Evolutionary conservation across 2,113 vertebrate genomes (phyloP).

Genomic region (Aphyosemion australe): DNA sequence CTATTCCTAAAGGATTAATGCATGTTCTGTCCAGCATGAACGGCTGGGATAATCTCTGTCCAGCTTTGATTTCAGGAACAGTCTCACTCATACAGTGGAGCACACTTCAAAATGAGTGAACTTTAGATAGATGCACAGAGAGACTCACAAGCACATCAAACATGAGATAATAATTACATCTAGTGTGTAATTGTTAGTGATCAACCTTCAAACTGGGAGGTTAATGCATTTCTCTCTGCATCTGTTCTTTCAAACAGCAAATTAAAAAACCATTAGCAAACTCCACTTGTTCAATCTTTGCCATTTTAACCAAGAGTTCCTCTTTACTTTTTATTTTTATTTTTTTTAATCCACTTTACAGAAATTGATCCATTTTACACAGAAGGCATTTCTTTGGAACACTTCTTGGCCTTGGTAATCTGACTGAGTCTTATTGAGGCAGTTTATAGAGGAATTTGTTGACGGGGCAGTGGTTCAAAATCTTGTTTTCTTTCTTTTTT

Average conservation of each 20-base stretch:
- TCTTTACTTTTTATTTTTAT: background rate
- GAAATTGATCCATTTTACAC: background rate
- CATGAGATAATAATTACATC: constrained; percentile 12
- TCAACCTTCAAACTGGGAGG: constrained; percentile 35
- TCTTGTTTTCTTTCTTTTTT: background rate
- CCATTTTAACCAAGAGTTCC: background rate
- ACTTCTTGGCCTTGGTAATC: background rate
- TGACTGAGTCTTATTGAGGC: background rate
- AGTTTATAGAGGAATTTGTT: constrained; percentile 2
- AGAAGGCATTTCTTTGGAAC: background rate
- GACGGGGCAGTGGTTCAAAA: background rate
- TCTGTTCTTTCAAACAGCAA: constrained; percentile 2
- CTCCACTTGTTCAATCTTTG: background rate
- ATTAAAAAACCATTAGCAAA: constrained; percentile 19
- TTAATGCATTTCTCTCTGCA: constrained; percentile 29
- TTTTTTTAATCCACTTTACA: background rate
- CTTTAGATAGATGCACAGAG: constrained; percentile 1
- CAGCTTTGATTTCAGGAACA: background rate
- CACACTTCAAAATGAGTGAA: constrained; percentile 10
- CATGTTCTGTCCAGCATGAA: too few relatives aligned
- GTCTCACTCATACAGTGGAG: background rate
- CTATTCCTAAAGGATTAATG: too few relatives aligned
- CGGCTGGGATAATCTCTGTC: too few relatives aligned
- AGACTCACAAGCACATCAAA: background rate
- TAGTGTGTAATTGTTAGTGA: constrained; percentile 15